Evolutionary conservation across 2,888 invertebrate species (phyloP).

Genomic region (Alentia gelatinosa): DNA sequence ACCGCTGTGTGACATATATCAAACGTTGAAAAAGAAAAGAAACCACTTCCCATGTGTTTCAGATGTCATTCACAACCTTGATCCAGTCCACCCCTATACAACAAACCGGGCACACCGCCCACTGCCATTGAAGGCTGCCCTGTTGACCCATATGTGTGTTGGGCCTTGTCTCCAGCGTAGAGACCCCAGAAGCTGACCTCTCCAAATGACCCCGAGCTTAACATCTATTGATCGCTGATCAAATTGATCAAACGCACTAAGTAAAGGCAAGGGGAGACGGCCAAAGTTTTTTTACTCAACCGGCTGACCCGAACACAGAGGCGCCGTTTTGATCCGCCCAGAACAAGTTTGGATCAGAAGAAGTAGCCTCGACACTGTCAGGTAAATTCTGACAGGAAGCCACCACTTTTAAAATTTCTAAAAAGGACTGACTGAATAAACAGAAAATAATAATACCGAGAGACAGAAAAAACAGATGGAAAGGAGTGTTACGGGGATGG

Average conservation of each 20-base stretch:
- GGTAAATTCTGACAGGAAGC: background rate
- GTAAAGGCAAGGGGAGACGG: background rate
- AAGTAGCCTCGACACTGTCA: background rate
- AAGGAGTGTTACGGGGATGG: background rate
- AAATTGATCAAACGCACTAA: conserved; percentile 35
- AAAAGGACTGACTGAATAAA: background rate
- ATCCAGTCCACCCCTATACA: background rate
- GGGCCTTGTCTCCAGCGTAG: background rate
- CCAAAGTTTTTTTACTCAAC: background rate
- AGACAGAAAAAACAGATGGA: background rate
- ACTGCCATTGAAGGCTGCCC: background rate
- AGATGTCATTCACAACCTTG: conserved; percentile 35
- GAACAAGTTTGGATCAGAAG: background rate
- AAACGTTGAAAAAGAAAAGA: background rate
- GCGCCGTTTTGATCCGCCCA: background rate
- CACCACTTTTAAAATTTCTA: background rate
- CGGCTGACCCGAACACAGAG: background rate
- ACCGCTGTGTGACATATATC: background rate
- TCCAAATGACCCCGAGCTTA: background rate
- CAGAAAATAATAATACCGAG: background rate
- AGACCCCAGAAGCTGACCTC: background rate
- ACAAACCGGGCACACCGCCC: background rate
- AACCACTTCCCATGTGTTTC: background rate
- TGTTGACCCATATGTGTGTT: background rate
- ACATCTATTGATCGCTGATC: conserved; percentile 32